A percentile compares a stretch with the other conserved stretches of the same genome.
Conservation (phyloP, 2,888 invertebrate species). For the Lithodes maja region DNA sequence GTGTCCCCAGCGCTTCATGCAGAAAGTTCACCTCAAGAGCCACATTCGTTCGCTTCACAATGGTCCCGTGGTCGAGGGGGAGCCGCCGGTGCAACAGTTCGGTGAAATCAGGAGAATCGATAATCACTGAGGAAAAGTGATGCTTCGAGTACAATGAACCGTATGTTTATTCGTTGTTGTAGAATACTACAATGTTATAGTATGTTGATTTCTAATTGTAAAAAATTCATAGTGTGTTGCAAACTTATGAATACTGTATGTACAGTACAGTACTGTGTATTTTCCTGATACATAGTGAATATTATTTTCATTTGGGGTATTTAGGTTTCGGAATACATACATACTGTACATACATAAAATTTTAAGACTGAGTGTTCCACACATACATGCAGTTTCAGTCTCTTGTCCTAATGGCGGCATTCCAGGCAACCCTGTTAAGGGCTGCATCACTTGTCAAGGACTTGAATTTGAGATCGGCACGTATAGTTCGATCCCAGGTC, state of each 20-base stretch:
- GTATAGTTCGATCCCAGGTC: too few relatives aligned
- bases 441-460: too few relatives aligned
- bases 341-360: too few relatives aligned
- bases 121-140: too few relatives aligned
- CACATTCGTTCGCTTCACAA: conserved; percentile 40
- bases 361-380: too few relatives aligned
- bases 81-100: neutral
- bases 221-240: neutral
- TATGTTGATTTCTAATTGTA: neutral
- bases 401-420: too few relatives aligned
- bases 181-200: neutral
- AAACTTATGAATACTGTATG: neutral
- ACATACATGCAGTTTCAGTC: too few relatives aligned
- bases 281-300: neutral
- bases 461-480: too few relatives aligned
- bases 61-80: neutral
- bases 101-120: too few relatives aligned
- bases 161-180: conserved; percentile 15
- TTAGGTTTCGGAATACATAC: too few relatives aligned
- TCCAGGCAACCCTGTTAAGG: too few relatives aligned
- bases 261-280: neutral
- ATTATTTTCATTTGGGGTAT: neutral
- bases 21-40: conserved; percentile 53
- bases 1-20: conserved; percentile 52
- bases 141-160: too few relatives aligned